Conservation (phyloP, 2,113 vertebrate species). For the Peucedramus taeniatus region DNA sequence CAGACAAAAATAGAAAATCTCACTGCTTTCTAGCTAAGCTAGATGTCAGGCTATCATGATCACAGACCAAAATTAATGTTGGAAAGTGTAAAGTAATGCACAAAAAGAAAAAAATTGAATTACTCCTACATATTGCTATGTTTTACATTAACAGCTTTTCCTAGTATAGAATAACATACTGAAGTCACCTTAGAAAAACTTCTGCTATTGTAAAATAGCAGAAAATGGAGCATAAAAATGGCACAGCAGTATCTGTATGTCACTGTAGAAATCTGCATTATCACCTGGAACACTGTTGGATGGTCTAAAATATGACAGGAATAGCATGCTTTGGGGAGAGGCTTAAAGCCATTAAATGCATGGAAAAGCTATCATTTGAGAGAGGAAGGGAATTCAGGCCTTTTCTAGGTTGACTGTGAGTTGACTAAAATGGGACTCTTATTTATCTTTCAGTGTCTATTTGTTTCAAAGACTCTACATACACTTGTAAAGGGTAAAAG, state of each 20-base stretch:
- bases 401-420: neutral
- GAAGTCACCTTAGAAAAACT: slow-evolving; percentile 32
- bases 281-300: neutral
- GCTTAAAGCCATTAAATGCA: neutral
- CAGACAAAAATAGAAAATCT: neutral
- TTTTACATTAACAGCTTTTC: slow-evolving; percentile 43
- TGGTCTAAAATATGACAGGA: neutral
- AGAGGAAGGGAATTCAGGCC: neutral
- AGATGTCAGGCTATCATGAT: neutral
- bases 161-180: neutral
- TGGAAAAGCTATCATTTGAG: neutral
- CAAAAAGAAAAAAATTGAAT: slow-evolving; percentile 6
- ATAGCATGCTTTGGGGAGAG: neutral
- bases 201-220: neutral
- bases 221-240: neutral
- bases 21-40: slow-evolving; percentile 2
- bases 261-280: neutral
- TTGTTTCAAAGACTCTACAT: neutral
- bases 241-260: neutral
- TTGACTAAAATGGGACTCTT: neutral
- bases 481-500: neutral
- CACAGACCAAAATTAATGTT: slow-evolving; percentile 14
- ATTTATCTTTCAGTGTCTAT: neutral
- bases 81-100: slow-evolving; percentile 30
- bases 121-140: slow-evolving; percentile 17